Evolutionary conservation across 2,797 vertebrate genomes (phyloP), one percentile per base, ranked within the genome.

Genomic region (Philypnodon macrostomus): DNA sequence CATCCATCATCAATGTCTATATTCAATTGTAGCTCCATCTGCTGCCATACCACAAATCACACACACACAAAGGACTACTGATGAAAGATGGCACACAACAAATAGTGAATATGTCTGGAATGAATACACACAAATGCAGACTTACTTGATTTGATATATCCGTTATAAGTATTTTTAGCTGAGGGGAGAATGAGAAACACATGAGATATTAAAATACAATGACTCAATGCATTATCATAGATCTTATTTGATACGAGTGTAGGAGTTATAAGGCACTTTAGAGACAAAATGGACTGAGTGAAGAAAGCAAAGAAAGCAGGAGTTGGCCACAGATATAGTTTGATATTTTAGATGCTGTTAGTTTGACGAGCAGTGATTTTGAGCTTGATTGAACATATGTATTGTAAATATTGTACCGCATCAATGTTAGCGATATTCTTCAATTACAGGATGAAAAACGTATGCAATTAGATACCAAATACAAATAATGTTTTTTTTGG

Each of bases 111-210:
- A 26, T 51, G 6, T 33, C 10, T 3, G 17, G 34, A 70, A 56
- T 64, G 47, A 62, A 41, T 58, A 56, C 59, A 70, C 47, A 48
- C 47, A 71, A 63, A 67, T 65, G 14, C 67, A 64, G 80, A 91
- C 90, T 92, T 91, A 92, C 91, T 89, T 89, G 91, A 88, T 84
- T 90, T 91, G 86, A 92, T 91, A 85, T 88, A 91, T 90, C 91
- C 91, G 54, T 92, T 92, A 87, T 90, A 91, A 84, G 81, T 90
- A 88, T 87, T 91, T 87, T 91, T 92, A 80, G 90, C 91, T 92
- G 85, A 27, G 38, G 81, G 82, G 77, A 85, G 68, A 88, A 85
- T 72, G 79, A 89, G 67, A 90, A 64, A 88, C 73, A 87, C 52
- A 83, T 71, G 79, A 83, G 49, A 81, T 63, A 79, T 88, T 84